Conservation (phyloP, 2,888 invertebrate species). For the Mystacides longicornis region DNA sequence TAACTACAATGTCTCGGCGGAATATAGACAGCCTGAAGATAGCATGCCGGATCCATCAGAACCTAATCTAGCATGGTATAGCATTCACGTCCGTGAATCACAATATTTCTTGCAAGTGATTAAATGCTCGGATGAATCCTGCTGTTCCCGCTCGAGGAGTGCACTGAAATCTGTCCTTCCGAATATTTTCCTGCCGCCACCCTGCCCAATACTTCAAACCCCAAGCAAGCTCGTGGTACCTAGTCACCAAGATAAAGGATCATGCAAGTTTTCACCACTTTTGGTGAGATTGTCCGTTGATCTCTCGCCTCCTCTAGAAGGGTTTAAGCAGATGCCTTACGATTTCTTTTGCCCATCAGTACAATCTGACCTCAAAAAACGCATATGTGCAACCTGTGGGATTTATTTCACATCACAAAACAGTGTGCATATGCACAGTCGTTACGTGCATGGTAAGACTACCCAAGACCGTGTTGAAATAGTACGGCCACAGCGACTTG, state of each 20-base stretch:
- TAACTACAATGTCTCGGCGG: slow-evolving; percentile 5
- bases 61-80: neutral
- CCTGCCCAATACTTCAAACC: neutral
- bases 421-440: neutral
- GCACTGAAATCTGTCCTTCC: neutral
- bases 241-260: neutral
- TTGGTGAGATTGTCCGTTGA: neutral
- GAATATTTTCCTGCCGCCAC: neutral
- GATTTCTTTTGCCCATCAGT: neutral
- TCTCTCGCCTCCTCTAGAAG: neutral
- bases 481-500: neutral
- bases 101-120: neutral
- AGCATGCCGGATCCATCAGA: neutral
- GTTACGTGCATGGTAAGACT: neutral
- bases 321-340: neutral
- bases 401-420: neutral
- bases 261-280: neutral
- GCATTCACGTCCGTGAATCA: neutral
- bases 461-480: neutral
- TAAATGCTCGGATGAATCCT: neutral
- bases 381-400: neutral
- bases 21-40: slow-evolving; percentile 8
- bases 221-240: neutral
- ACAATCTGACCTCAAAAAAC: neutral
- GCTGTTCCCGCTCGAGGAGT: neutral